These are phyloP conservation scores for Crossaster papposus DNA, from an alignment of 53 echinoderm and acorn worm genomes.

Conservation along the genomic window DNA sequence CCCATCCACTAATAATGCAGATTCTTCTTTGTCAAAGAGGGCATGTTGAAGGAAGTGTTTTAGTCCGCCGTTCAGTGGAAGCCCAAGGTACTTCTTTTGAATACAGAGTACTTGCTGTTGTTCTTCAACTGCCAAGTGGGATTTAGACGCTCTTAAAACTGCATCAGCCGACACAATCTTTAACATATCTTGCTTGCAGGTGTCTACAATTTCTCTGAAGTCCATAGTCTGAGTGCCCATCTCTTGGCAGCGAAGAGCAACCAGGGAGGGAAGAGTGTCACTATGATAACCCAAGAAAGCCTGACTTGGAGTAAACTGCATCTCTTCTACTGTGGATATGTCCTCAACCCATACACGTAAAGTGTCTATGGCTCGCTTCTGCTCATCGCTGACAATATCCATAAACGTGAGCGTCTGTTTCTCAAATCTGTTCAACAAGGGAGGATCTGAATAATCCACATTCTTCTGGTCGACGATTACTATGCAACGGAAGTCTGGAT, in stretches of 20 bases:
- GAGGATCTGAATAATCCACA: slow-evolving; percentile 53
- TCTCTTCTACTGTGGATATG: slow-evolving; percentile 17
- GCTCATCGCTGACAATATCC: slow-evolving; percentile 33
- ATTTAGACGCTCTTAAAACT: slow-evolving; percentile 43
- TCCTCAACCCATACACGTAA: slow-evolving; percentile 44
- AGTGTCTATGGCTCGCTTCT: slow-evolving; percentile 7
- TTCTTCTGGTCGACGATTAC: slow-evolving; percentile 61
- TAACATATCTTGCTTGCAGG: slow-evolving; percentile 48
- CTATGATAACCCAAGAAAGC: slow-evolving; percentile 48
- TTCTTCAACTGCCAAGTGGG: background rate
- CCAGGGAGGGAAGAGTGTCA: slow-evolving; percentile 59
- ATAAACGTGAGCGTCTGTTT: slow-evolving; percentile 54
- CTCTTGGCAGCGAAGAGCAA: slow-evolving; percentile 47
- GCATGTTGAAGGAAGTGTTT: slow-evolving; percentile 26
- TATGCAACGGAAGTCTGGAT: slow-evolving; percentile 59
- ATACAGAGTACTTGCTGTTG: slow-evolving; percentile 15
- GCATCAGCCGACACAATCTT: slow-evolving; percentile 58
- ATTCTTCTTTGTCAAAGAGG: background rate
- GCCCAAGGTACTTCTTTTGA: slow-evolving; percentile 25
- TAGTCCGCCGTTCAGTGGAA: slow-evolving; percentile 51
- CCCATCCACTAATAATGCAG: slow-evolving; percentile 5
- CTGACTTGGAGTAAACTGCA: slow-evolving; percentile 35
- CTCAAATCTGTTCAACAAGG: slow-evolving; percentile 66
- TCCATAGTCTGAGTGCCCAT: background rate
- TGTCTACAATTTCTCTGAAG: slow-evolving; percentile 23